phyloP scores from a whole-genome alignment of 2,113 vertebrate genomes.

The Tamias sibiricus region DNA sequence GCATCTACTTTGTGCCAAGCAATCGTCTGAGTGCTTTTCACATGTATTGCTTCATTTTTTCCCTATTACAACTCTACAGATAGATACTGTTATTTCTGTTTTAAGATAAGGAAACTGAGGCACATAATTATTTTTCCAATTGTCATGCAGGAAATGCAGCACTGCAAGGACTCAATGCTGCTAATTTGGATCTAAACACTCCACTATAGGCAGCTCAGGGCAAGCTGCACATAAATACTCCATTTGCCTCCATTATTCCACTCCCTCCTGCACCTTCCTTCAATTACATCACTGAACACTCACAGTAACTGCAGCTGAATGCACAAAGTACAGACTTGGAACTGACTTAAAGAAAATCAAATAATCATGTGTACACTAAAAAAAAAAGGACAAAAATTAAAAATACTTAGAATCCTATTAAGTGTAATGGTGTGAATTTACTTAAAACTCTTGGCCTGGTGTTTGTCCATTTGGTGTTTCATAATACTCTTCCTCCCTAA shows the following conservation, averaged over 20 bases:
- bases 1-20: not conserved
- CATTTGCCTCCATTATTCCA: not conserved
- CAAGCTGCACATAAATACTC: not conserved
- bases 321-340: not conserved
- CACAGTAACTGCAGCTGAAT: not conserved
- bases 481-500: not conserved
- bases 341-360: slow-evolving; percentile 20
- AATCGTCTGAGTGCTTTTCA: not conserved
- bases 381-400: not conserved
- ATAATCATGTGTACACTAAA: not conserved
- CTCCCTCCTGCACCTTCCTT: not conserved
- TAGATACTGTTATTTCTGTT: not conserved
- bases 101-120: not conserved
- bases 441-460: not conserved
- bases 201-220: not conserved
- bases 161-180: not conserved
- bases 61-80: not conserved
- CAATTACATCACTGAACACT: not conserved
- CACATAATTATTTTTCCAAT: not conserved
- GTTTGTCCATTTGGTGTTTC: not conserved
- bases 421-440: not conserved
- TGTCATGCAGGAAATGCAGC: no score
- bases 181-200: not conserved
- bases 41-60: not conserved
- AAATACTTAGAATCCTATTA: not conserved